phyloP scores from a whole-genome alignment of 2,113 vertebrate genomes.

The Dissostichus mawsoni region DNA sequence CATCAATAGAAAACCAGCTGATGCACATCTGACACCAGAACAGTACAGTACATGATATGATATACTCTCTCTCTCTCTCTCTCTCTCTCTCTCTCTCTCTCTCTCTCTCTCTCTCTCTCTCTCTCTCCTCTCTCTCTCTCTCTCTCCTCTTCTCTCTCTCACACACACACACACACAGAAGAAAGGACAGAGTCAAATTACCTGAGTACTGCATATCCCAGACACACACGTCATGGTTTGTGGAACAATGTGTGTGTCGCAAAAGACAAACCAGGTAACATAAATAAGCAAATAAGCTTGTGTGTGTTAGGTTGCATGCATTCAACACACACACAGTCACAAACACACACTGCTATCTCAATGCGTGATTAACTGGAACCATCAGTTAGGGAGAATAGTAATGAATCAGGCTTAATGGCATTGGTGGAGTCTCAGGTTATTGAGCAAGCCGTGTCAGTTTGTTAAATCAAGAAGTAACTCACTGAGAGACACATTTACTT shows the following conservation, averaged over 20 bases:
- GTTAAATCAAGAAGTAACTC: slow-evolving; percentile 19
- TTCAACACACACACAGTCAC: background rate
- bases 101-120: background rate
- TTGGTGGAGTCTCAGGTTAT: slow-evolving; percentile 41
- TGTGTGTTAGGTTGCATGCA: too few species aligned
- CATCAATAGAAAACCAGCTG: slow-evolving; percentile 54
- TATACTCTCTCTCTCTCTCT: background rate
- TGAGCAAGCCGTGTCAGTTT: slow-evolving; percentile 39
- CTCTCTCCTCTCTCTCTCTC: background rate
- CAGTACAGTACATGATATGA: too few species aligned
- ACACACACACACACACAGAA: background rate
- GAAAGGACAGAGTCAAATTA: slow-evolving; percentile 49
- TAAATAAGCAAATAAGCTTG: slow-evolving; percentile 30
- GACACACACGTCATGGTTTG: slow-evolving; percentile 5
- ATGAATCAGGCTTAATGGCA: slow-evolving; percentile 52
- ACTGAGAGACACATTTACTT: too few species aligned
- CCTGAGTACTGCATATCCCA: background rate
- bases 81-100: background rate
- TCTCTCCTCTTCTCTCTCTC: background rate
- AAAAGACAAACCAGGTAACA: slow-evolving; percentile 22
- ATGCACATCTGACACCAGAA: slow-evolving; percentile 63
- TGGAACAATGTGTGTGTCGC: too few species aligned
- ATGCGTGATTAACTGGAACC: slow-evolving; percentile 48
- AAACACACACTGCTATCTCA: background rate
- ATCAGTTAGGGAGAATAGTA: slow-evolving; percentile 27